Evolutionary conservation across 2,888 invertebrate species (phyloP), one percentile per base, ranked within the genome.

Genomic region (Neuroscelio doddi): DNA sequence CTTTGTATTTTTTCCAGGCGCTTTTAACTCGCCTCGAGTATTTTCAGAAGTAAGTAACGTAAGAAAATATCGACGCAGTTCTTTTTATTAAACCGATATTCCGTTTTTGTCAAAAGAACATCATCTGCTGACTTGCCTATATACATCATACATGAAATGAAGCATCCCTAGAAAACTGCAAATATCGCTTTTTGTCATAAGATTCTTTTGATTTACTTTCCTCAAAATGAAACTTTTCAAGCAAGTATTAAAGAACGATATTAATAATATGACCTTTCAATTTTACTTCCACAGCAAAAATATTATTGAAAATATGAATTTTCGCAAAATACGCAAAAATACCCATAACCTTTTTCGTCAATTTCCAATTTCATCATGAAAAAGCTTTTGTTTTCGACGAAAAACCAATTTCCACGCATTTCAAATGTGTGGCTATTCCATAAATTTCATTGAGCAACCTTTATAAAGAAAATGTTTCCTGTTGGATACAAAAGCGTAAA

Each of bases 21-120:
- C 30, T 45, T 36, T 55, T 62, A 26, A 12, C 10, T 27, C 30
- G 44, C 53, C 50, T 15, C 32, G 39, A 32, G 34, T 29, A 44
- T 44, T 55, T 52, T 27, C 56, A 45, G 36, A 52, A 55, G 56
- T 41, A 52, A 63, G 51, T 36, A 39, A 47, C 47, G 44, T 26
- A 16, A 21, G 38, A 47, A 16, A 49, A 12, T 7, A 27, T 39
- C 49, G 56, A 53, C 57, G 26, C 49, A 52, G 53, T 57, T 52
- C 53, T 39, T 53, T 49, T 53, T 53, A 64, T 53, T 58, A 57
- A 57, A 63, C 42, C 12, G 56, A 51, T 63, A 51, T 34, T 47
- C 56, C 34, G 47, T 52, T 64, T 64, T 64, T 52, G 26, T 39
- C 16, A 3, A 47, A 49, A 38, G 30, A 50, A 50, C 44, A 45